Percentiles rank a stretch among this genome's conserved stretches.
These are phyloP conservation scores for Tenebrosternarchus preto DNA, from an alignment of 2,113 vertebrate species.

Conservation along the genomic window DNA sequence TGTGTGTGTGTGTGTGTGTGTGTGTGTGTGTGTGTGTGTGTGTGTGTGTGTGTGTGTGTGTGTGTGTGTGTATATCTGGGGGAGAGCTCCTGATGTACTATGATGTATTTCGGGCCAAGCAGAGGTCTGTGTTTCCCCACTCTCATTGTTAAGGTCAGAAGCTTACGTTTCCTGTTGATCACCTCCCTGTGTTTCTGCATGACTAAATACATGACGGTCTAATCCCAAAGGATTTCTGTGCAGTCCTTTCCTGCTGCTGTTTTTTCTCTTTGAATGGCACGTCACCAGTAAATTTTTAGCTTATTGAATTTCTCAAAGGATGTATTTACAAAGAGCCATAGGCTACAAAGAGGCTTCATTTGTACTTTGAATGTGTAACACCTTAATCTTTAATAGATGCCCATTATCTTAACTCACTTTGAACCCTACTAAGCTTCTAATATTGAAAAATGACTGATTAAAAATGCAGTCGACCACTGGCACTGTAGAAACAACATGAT, in stretches of 20 bases:
- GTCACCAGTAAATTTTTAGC: background rate
- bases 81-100: slow-evolving; percentile 27
- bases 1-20: too few relatives aligned
- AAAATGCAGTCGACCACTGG: too few relatives aligned
- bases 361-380: too few relatives aligned
- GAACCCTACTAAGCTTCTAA: background rate
- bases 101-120: slow-evolving; percentile 53
- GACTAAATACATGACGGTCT: slow-evolving; percentile 22
- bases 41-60: too few relatives aligned
- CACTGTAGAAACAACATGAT: too few relatives aligned
- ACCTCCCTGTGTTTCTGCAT: slow-evolving; percentile 44
- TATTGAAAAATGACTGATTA: too few relatives aligned
- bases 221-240: slow-evolving; percentile 27
- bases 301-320: slow-evolving; percentile 1
- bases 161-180: slow-evolving; percentile 64
- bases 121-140: slow-evolving; percentile 50
- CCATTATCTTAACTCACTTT: background rate
- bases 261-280: background rate
- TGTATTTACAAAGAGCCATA: background rate
- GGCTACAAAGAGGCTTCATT: too few relatives aligned
- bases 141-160: slow-evolving; percentile 61
- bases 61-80: too few relatives aligned
- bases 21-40: too few relatives aligned
- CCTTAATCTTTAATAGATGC: background rate
- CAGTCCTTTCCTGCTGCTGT: background rate